Percentiles rank a stretch among this genome's conserved stretches.
These are phyloP conservation scores for Phrynocephalus guinanensis DNA, from an alignment of 2,797 vertebrate species.

Conservation along the genomic window DNA sequence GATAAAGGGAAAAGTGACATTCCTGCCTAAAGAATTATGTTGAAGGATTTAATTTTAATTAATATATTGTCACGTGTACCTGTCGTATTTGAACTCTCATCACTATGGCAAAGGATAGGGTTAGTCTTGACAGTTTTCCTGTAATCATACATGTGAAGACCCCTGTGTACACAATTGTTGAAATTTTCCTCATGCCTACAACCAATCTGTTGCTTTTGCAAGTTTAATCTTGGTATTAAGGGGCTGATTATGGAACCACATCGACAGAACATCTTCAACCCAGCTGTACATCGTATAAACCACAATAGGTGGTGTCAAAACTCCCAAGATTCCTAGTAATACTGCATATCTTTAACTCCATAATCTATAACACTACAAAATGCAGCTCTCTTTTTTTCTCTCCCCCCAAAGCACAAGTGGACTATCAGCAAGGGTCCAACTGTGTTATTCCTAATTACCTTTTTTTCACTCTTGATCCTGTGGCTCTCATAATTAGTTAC, in stretches of 20 bases:
- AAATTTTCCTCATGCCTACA: conserved; percentile 72
- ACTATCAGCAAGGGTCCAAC: conserved; percentile 96
- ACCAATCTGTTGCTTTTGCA: conserved; percentile 78
- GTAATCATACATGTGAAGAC: conserved; percentile 18
- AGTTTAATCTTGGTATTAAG: conserved; percentile 82
- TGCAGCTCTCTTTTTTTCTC: conserved; percentile 67
- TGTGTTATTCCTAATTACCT: conserved; percentile 99
- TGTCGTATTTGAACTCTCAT: conserved; percentile 38
- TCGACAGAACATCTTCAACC: conserved; percentile 84
- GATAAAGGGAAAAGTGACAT: too few relatives aligned
- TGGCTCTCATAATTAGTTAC: conserved; percentile 99
- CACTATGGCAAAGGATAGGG: conserved; percentile 22
- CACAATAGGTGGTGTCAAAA: conserved; percentile 80
- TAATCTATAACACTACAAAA: conserved; percentile 80
- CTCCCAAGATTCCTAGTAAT: conserved; percentile 81
- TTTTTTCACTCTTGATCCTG: conserved; percentile 98
- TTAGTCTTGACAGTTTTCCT: conserved; percentile 31
- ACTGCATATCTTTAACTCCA: conserved; percentile 80
- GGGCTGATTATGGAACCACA: conserved; percentile 81
- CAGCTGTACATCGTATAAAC: conserved; percentile 85
- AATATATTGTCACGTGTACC: conserved; percentile 62
- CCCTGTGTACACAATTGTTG: conserved; percentile 55
- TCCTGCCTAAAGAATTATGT: conserved; percentile 40
- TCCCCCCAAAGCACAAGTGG: conserved; percentile 84
- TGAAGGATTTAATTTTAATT: conserved; percentile 67